These are phyloP conservation scores for Diplodus puntazzo DNA, from an alignment of 2,797 vertebrate species.

Conservation along the genomic window DNA sequence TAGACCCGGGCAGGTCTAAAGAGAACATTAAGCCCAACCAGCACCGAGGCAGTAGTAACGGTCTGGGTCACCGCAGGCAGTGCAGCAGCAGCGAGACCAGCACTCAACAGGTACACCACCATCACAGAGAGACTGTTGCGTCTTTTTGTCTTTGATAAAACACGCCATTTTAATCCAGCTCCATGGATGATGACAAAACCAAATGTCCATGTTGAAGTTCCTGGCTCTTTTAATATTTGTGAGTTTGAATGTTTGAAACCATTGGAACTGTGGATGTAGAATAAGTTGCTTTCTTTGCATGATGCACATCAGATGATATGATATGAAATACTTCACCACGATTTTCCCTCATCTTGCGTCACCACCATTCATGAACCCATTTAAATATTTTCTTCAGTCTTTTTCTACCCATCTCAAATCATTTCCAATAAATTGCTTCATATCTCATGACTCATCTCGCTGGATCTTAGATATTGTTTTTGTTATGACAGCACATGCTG, in stretches of 20 bases:
- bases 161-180: not conserved
- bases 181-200: not conserved
- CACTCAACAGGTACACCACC: conserved; percentile 75
- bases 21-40: conserved; percentile 82
- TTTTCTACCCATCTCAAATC: not conserved
- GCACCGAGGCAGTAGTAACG: conserved; percentile 76
- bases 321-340: not conserved
- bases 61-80: conserved; percentile 80
- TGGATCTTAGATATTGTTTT: conserved; percentile 8
- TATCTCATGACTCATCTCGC: not conserved
- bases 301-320: not conserved
- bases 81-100: conserved; percentile 75
- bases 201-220: not conserved
- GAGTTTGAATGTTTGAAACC: not conserved
- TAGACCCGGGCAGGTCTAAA: conserved; percentile 70
- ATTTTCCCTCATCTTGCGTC: not conserved
- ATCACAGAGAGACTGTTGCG: not conserved
- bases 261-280: not conserved
- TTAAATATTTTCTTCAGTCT: conserved; percentile 6
- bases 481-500: not conserved
- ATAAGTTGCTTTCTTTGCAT: not conserved
- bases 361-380: no score
- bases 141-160: not conserved
- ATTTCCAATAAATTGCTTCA: conserved; percentile 10
- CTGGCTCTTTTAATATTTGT: not conserved